phyloP scores from a whole-genome alignment of 2,888 invertebrate genomes.

The Coronaproctus castanopsis region DNA sequence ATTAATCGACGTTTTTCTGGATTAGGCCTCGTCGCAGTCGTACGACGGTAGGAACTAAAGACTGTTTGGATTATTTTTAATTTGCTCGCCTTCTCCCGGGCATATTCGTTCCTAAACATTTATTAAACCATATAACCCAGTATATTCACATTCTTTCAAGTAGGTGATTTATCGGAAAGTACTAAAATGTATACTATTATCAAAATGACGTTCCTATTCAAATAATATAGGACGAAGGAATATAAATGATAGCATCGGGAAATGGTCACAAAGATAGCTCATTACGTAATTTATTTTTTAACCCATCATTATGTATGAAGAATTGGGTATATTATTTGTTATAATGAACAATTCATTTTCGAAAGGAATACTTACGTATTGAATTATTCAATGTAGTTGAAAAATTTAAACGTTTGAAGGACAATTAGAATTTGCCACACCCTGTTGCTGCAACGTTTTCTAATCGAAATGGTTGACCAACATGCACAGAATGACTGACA shows the following conservation, averaged over 20 bases:
- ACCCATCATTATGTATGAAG: no score
- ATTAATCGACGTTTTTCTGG: constrained; percentile 95
- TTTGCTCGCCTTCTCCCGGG: constrained; percentile 3
- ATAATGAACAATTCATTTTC: no score
- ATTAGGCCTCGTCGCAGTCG: constrained; percentile 41
- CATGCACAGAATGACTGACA: constrained; percentile 27
- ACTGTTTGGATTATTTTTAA: constrained; percentile 1
- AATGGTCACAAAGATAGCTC: no score
- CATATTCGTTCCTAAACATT: constrained; percentile 4
- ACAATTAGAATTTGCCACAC: neutral
- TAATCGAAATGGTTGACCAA: constrained; percentile 28
- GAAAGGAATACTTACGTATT: no score
- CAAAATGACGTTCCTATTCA: no score
- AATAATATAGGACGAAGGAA: no score
- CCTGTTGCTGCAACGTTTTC: constrained; percentile 22
- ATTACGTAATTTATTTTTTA: no score
- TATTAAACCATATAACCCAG: no score
- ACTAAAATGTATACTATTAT: neutral
- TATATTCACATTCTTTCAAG: no score
- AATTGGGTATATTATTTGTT: no score
- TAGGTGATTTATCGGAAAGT: neutral
- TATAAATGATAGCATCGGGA: no score
- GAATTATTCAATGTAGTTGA: neutral
- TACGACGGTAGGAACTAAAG: neutral
- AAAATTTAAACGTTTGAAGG: constrained; percentile 1